A percentile compares a stretch with the other conserved stretches of the same genome.
Evolutionary conservation across 2,888 invertebrate genomes (phyloP).

Genomic region (Eledona agricola): DNA sequence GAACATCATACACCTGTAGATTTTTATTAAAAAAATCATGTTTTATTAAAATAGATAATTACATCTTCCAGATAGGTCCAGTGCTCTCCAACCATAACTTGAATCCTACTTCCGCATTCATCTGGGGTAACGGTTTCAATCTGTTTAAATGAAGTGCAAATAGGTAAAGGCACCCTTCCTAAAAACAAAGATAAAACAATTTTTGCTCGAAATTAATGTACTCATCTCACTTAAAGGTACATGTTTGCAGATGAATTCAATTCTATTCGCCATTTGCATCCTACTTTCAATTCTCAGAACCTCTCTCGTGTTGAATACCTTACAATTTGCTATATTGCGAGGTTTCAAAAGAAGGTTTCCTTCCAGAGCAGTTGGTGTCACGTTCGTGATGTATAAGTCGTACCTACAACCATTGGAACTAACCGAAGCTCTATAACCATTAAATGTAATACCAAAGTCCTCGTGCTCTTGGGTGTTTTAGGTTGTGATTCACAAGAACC

Average conservation of each 20-base stretch:
- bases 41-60: constrained; percentile 63
- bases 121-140: constrained; percentile 67
- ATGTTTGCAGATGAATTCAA: constrained; percentile 26
- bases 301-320: constrained; percentile 69
- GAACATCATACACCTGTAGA: constrained; percentile 82
- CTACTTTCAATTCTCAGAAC: constrained; percentile 72
- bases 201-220: not conserved
- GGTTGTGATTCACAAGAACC: constrained; percentile 80
- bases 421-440: not conserved
- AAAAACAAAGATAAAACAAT: constrained; percentile 11
- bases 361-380: constrained; percentile 65
- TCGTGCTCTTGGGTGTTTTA: constrained; percentile 70
- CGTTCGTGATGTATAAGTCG: constrained; percentile 46
- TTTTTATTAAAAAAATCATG: constrained; percentile 75
- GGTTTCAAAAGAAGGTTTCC: constrained; percentile 70
- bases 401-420: constrained; percentile 18
- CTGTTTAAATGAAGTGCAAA: too few species aligned
- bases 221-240: constrained; percentile 21
- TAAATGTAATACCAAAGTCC: constrained; percentile 70
- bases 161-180: constrained; percentile 64
- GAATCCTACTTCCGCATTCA: constrained; percentile 84
- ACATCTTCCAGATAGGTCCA: constrained; percentile 83
- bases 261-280: constrained; percentile 52
- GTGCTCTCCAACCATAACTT: constrained; percentile 83
- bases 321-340: constrained; percentile 67